Evolutionary conservation across 64 coral and sea anemone genomes (phyloP), one percentile per base, ranked within the genome.

Genomic region (Actinia equina): DNA sequence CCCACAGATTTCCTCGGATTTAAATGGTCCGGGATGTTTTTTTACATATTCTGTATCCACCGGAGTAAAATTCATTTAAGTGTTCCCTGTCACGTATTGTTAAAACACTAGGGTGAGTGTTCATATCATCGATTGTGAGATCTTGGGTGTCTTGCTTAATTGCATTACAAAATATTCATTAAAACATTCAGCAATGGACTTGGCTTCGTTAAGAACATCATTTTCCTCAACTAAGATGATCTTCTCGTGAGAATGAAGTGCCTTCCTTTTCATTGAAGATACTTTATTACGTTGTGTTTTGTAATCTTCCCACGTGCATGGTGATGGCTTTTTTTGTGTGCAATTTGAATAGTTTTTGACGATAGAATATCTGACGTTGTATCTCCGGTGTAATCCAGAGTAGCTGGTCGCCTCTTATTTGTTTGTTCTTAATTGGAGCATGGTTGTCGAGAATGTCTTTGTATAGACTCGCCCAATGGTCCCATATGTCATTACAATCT

Each of bases 341-440:
- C n/a, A n/a, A n/a, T n/a, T n/a, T n/a, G n/a, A n/a, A n/a, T n/a
- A n/a, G n/a, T n/a, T n/a, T n/a, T n/a, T n/a, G n/a, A n/a, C n/a
- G n/a, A n/a, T n/a, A n/a, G n/a, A n/a, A n/a, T n/a, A n/a, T n/a
- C n/a, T n/a, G n/a, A n/a, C n/a, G n/a, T n/a, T n/a, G n/a, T n/a
- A 2, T 57, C 55, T 57, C 55, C 55, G 59, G 59, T 4, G 59
- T 82, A 55, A 83, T 92, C 90, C 85, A 87, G 3, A 77, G 85
- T 12, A 92, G 54, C 55, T 92, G 90, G 77, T 92, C 85, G 55
- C 84, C 89, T 43, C 89, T 67, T 70, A 91, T 79, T 44, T 56
- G 70, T 78, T 91, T 91, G 71, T 91, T 91, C 77, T 86, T 91
- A 8, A 91, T 13, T 74, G 84, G 89, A 25, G 86, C 89, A 22